These are phyloP conservation scores for Sepioteuthis lessoniana DNA, from an alignment of 2,888 invertebrate genomes.

Conservation along the genomic window DNA sequence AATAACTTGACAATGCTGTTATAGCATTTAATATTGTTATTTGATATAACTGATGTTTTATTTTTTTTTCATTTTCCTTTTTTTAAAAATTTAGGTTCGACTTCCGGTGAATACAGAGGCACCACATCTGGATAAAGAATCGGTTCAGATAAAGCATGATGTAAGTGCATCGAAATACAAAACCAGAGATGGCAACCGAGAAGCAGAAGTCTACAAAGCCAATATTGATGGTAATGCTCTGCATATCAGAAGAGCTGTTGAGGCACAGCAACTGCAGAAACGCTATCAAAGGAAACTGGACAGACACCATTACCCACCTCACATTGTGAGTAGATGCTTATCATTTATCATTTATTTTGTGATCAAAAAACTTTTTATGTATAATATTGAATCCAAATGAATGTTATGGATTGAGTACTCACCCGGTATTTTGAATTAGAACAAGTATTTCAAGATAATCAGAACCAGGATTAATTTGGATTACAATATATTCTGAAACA, in stretches of 20 bases:
- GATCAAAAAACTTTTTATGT: too few relatives aligned
- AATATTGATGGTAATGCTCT: constrained; percentile 87
- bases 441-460: too few relatives aligned
- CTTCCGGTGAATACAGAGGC: constrained; percentile 58
- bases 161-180: constrained; percentile 64
- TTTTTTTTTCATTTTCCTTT: not conserved
- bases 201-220: constrained; percentile 58
- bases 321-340: constrained; percentile 67
- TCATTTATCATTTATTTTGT: not conserved
- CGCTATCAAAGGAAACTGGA: constrained; percentile 63
- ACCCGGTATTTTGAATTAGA: too few relatives aligned
- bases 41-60: too few relatives aligned
- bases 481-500: too few relatives aligned
- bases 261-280: constrained; percentile 69
- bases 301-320: constrained; percentile 73
- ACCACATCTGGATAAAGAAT: constrained; percentile 77
- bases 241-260: constrained; percentile 78
- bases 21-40: too few relatives aligned
- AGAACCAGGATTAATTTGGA: too few relatives aligned
- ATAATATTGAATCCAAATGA: too few relatives aligned
- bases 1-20: too few relatives aligned
- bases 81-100: constrained; percentile 58
- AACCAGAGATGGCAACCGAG: constrained; percentile 54
- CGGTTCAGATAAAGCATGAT: constrained; percentile 77
- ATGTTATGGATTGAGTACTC: too few relatives aligned